Percentiles rank a stretch among this genome's conserved stretches.
Conservation (phyloP, 1,140 invertebrate genomes). For the Heterodera carotae region DNA sequence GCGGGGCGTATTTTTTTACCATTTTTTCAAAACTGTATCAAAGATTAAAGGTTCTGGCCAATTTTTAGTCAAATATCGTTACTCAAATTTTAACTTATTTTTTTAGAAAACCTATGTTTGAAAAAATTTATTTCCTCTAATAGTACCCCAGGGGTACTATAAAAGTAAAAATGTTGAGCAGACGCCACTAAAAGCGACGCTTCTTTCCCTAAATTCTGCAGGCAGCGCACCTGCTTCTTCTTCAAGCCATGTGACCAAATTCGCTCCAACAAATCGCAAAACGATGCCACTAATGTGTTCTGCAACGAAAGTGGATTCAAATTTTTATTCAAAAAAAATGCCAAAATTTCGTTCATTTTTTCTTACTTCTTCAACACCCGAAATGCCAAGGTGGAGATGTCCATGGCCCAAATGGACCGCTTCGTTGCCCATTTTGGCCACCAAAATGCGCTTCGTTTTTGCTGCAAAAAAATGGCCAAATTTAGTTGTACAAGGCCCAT, state of each 20-base stretch:
- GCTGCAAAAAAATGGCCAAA: conserved; percentile 33
- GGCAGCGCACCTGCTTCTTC: conserved; percentile 82
- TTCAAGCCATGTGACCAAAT: conserved; percentile 97
- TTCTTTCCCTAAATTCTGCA: too few species aligned
- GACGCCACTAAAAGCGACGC: too few species aligned
- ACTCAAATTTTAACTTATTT: too few species aligned
- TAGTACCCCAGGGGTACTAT: too few species aligned
- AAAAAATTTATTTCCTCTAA: too few species aligned
- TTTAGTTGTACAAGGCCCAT: not conserved
- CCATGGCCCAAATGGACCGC: conserved; percentile 78
- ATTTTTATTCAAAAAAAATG: not conserved
- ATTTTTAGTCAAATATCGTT: too few species aligned
- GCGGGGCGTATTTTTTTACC: too few species aligned
- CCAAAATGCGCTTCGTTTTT: conserved; percentile 88
- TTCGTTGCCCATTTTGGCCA: conserved; percentile 96
- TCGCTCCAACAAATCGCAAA: conserved; percentile 94
- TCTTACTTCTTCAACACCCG: conserved; percentile 78
- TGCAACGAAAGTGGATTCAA: conserved; percentile 1
- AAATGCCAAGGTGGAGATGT: conserved; percentile 71
- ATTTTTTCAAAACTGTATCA: too few species aligned
- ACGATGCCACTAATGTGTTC: conserved; percentile 91
- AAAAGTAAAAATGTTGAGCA: too few species aligned
- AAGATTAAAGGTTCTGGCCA: too few species aligned
- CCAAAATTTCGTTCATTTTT: not conserved
- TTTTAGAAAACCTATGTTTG: too few species aligned